These are phyloP conservation scores for Vanessa atalanta DNA, from an alignment of 1,140 invertebrate species.

Conservation along the genomic window DNA sequence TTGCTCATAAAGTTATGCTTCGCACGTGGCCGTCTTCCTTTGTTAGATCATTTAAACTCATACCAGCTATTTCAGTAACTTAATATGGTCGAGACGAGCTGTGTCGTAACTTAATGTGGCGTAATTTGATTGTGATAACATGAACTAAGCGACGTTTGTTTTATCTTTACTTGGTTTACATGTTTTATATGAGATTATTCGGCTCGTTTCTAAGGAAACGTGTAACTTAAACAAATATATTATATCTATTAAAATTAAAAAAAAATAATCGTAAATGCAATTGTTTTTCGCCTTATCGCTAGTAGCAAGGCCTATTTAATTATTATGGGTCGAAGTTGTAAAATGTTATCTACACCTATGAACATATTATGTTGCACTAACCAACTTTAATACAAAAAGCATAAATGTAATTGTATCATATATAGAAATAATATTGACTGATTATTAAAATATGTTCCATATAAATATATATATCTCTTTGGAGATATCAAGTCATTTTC, in stretches of 20 bases:
- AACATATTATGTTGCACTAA: not conserved
- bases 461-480: too few relatives aligned
- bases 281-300: not conserved
- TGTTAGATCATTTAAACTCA: conserved; percentile 71
- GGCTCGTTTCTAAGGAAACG: conserved; percentile 21
- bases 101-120: conserved; percentile 63
- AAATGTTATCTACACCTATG: not conserved
- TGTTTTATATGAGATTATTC: conserved; percentile 16
- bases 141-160: conserved; percentile 26
- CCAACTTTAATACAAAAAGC: not conserved
- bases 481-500: too few relatives aligned
- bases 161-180: conserved; percentile 34
- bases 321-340: not conserved
- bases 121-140: conserved; percentile 66
- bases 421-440: not conserved
- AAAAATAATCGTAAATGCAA: not conserved
- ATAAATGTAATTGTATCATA: not conserved
- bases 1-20: conserved; percentile 73
- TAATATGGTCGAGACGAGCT: conserved; percentile 61
- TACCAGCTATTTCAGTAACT: conserved; percentile 64
- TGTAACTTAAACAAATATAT: conserved; percentile 19
- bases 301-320: not conserved
- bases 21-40: conserved; percentile 73
- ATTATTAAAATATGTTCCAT: not conserved
- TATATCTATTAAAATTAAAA: not conserved